Base-by-base conservation (phyloP, 1,140 invertebrate species). In the Sminthurinus signatus region DNA sequence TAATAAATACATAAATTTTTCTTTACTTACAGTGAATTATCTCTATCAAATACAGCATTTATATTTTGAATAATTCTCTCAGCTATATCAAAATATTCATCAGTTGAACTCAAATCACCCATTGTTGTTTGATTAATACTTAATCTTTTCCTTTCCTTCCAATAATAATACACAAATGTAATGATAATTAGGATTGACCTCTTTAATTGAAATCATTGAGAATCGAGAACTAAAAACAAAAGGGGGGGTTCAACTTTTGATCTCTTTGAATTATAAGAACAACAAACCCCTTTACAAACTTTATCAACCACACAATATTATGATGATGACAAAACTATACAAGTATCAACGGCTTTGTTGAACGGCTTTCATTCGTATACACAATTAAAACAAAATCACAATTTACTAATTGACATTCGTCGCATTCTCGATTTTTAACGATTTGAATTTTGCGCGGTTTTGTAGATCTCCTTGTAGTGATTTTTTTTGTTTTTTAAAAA, bases 51-150 rank as follows among this genome's bases (percentile, higher is more conserved):
- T 2, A 63, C 61, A 17, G 46, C 50, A 39, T 67, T 71, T 15
- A 71, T 29, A 23, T 66, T 67, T 21, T 58, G 59, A n/a, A 71
- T 42, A 27, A 71, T 69, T 39, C 58, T 62, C 50, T 71, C 70
- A 17, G 64, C 64, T 0, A 71, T 52, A 19, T 68, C 64, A 17
- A 62, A 43, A 43, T 57, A 62, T 15, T 71, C 62, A 25, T 67
- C 67, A 8, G 25, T 36, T 15, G 27, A 39, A 17, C 31, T 58
- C 0, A 31, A 58, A 59, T 46, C 51, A 10, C 39, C 39, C 39
- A 42, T 42, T 42, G n/a, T n/a, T n/a, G n/a, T 42, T 42, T n/a
- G 39, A n/a, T 12, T 10, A 42, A 42, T 42, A 12, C 10, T 10
- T n/a, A 12, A 42, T 12, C 10, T 42, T n/a, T 10, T 42, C 10